Percentiles rank a stretch among this genome's conserved stretches.
phyloP scores from a whole-genome alignment of 2,113 vertebrate genomes.

The Paralichthys olivaceus region DNA sequence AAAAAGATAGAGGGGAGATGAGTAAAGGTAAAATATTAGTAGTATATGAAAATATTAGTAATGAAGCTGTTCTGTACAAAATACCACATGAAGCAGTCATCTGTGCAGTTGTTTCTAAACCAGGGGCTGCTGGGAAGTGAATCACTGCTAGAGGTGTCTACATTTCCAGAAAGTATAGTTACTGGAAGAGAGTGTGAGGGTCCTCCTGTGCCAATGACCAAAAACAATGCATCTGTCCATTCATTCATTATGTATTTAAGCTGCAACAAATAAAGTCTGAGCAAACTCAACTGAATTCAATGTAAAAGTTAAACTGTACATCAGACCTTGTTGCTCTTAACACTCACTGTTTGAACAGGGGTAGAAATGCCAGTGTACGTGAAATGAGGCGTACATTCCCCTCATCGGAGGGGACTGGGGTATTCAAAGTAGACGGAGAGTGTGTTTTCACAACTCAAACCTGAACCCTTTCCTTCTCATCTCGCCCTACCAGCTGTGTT shows the following conservation, averaged over 20 bases:
- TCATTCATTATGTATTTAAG: background rate
- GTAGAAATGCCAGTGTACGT: background rate
- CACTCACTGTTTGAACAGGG: background rate
- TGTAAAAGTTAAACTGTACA: background rate
- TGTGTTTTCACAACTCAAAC: slow-evolving; percentile 60
- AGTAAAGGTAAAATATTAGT: background rate
- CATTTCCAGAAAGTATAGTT: background rate
- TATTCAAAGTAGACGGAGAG: slow-evolving; percentile 46
- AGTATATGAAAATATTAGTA: slow-evolving; percentile 10
- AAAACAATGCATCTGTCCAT: background rate
- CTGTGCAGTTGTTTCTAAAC: background rate
- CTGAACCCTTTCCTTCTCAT: slow-evolving; percentile 51
- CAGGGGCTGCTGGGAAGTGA: background rate
- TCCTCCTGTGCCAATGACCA: background rate
- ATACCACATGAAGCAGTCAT: background rate
- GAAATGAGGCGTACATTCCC: slow-evolving; percentile 27
- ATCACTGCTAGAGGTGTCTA: background rate
- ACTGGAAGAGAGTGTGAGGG: slow-evolving; percentile 3
- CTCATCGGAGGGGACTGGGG: background rate
- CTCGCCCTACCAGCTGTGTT: slow-evolving; percentile 72
- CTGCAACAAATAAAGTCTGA: background rate
- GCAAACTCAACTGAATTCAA: background rate
- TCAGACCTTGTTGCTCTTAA: background rate
- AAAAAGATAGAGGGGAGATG: background rate
- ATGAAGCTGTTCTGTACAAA: background rate